These are phyloP conservation scores for Torymus tubicola DNA, from an alignment of 2,888 invertebrate species.

Conservation along the genomic window DNA sequence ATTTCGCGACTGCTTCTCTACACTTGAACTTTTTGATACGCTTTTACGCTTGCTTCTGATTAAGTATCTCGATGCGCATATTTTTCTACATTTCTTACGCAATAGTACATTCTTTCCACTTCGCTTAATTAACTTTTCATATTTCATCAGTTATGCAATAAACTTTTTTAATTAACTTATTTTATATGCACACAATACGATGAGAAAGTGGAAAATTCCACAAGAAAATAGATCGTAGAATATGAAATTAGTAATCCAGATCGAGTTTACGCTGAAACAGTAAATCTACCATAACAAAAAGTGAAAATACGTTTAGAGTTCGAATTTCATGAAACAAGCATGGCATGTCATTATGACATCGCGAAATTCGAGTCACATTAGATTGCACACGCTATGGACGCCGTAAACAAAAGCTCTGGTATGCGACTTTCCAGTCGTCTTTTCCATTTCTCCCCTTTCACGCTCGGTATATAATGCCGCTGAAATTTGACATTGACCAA, in stretches of 20 bases:
- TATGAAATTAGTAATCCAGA: too few species aligned
- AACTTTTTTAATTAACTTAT: too few species aligned
- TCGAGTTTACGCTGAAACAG: too few species aligned
- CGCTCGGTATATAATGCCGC: background rate
- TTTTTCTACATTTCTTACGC: constrained; percentile 12
- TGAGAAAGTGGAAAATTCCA: too few species aligned
- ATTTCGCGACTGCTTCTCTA: background rate
- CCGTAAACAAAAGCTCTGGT: constrained; percentile 2
- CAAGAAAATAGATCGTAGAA: too few species aligned
- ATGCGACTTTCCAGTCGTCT: constrained; percentile 36
- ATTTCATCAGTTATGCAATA: too few species aligned
- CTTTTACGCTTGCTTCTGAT: constrained; percentile 27
- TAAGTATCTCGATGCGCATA: constrained; percentile 37
- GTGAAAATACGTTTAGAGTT: too few species aligned
- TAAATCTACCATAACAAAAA: too few species aligned
- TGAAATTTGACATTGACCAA: constrained; percentile 42
- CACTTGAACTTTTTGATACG: background rate
- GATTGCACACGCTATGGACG: constrained; percentile 17
- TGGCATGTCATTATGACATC: background rate
- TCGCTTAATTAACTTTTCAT: too few species aligned
- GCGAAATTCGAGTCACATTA: constrained; percentile 34
- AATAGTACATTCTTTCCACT: constrained; percentile 24
- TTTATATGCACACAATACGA: too few species aligned
- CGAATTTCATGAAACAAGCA: too few species aligned
- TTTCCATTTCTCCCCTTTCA: constrained; percentile 41